Evolutionary conservation across 2,113 vertebrate species (phyloP), one percentile per base, ranked within the genome.

Genomic region (Sorex fumeus): DNA sequence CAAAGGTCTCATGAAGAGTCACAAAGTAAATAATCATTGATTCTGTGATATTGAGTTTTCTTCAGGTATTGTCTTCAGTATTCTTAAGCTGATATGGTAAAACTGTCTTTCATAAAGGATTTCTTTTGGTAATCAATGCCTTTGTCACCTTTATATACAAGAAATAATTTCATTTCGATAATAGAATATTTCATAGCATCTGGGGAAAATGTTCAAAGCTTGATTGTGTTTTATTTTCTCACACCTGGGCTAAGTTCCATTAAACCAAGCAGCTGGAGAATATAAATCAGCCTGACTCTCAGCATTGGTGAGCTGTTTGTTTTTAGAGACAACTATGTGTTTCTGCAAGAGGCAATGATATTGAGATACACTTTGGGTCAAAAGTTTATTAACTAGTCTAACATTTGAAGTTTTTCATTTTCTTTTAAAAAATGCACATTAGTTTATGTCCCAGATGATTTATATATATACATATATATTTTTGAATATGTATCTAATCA

Each of bases 141-240:
- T 85, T 96, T 92, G 57, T 90, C 79, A 86, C 28, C 18, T 70
- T 90, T 78, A 19, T 15, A 50, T 32, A 70, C 1, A 79, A 12
- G 1, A 66, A 91, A 88, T 93, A 1, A 62, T 80, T 34, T 28
- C 85, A 86, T 47, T 95, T 92, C 69, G n/a, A 88, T 25, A 40
- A 18, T 71, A 53, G 45, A 50, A 86, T 83, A 71, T 72, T 93
- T 87, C 36, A 67, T 80, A 71, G 88, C 23, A 2, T 66, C 43
- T 84, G 3, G 10, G 5, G 6, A 80, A 76, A 50, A 3, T 53
- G 25, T 92, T 67, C 40, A 15, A 84, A 85, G 8, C 28, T 62
- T 89, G 40, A 86, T 45, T 86, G 11, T 75, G 15, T 84, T 87
- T 88, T 23, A 76, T 86, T 88, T 79, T 76, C 34, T 72, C 30